Evolutionary conservation across 2,888 invertebrate genomes (phyloP).

Genomic region (Agrotis exclamationis): DNA sequence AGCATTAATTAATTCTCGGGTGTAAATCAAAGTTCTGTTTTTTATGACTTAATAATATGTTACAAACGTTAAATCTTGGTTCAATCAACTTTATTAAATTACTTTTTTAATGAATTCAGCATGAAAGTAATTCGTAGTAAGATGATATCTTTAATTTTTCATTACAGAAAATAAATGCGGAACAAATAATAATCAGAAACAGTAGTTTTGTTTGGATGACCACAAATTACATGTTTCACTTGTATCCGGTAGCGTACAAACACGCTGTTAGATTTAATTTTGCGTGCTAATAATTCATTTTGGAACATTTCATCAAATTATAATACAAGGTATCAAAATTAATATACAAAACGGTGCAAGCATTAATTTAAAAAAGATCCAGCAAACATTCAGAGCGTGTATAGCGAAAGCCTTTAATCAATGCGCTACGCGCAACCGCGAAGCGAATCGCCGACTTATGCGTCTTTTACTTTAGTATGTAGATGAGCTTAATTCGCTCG

Average conservation of each 20-base stretch:
- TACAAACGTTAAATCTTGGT: conserved; percentile 55
- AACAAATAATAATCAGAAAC: conserved; percentile 63
- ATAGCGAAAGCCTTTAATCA: conserved; percentile 78
- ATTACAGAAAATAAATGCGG: conserved; percentile 61
- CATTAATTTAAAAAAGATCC: conserved; percentile 73
- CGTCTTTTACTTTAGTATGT: conserved; percentile 74
- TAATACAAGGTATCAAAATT: conserved; percentile 71
- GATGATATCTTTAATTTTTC: conserved; percentile 63
- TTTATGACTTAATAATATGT: conserved; percentile 65
- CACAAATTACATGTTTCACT: conserved; percentile 63
- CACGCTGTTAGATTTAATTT: conserved; percentile 61
- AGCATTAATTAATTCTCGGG: conserved; percentile 60
- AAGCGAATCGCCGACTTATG: conserved; percentile 73
- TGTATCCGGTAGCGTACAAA: conserved; percentile 46
- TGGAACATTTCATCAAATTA: conserved; percentile 70
- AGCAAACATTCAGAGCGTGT: conserved; percentile 76
- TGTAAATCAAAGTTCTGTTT: conserved; percentile 64
- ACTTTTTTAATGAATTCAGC: conserved; percentile 65
- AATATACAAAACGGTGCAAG: conserved; percentile 70
- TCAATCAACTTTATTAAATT: conserved; percentile 68
- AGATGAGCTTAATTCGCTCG: conserved; percentile 78
- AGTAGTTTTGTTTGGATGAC: conserved; percentile 65
- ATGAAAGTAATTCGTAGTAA: conserved; percentile 58
- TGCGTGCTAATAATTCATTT: conserved; percentile 58
- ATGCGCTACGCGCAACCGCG: conserved; percentile 73